These are phyloP conservation scores for Amphiduros pacificus DNA, from an alignment of 2,888 invertebrate genomes.

Conservation along the genomic window DNA sequence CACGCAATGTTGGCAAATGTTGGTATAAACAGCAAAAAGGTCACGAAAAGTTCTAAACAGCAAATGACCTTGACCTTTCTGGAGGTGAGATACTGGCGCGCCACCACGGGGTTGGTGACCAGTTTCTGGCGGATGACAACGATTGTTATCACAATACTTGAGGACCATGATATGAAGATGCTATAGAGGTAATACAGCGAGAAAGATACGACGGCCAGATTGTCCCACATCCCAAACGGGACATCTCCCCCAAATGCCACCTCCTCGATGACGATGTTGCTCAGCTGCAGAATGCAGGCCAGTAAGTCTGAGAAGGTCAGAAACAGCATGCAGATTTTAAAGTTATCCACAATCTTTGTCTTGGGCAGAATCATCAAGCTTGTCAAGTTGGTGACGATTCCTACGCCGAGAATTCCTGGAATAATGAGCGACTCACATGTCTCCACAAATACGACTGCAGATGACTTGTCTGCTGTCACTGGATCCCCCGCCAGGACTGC, in stretches of 20 bases:
- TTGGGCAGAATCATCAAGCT: slow-evolving; percentile 8
- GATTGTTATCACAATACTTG: slow-evolving; percentile 14
- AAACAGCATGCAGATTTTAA: slow-evolving; percentile 14
- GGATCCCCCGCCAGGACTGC: too few relatives aligned
- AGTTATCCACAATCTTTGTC: not conserved
- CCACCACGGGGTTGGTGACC: slow-evolving; percentile 1
- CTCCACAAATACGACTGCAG: not conserved
- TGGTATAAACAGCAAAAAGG: slow-evolving; percentile 14
- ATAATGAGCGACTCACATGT: slow-evolving; percentile 6
- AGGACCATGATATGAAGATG: slow-evolving; percentile 10
- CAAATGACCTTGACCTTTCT: not conserved
- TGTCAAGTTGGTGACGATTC: slow-evolving; percentile 8
- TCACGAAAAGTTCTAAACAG: not conserved
- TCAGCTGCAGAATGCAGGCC: slow-evolving; percentile 8
- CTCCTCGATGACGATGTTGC: slow-evolving; percentile 16
- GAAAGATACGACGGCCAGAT: slow-evolving; percentile 6
- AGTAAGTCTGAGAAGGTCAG: slow-evolving; percentile 17
- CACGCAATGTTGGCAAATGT: slow-evolving; percentile 4
- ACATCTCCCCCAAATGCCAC: not conserved
- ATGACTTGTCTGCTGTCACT: too few relatives aligned
- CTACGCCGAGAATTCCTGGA: not conserved
- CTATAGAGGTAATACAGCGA: slow-evolving; percentile 17
- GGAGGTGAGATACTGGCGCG: slow-evolving; percentile 3
- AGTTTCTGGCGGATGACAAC: slow-evolving; percentile 7
- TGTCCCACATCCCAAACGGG: not conserved